These are phyloP conservation scores for Druon quercuslanigerum DNA, from an alignment of 1,140 invertebrate genomes.

Conservation along the genomic window DNA sequence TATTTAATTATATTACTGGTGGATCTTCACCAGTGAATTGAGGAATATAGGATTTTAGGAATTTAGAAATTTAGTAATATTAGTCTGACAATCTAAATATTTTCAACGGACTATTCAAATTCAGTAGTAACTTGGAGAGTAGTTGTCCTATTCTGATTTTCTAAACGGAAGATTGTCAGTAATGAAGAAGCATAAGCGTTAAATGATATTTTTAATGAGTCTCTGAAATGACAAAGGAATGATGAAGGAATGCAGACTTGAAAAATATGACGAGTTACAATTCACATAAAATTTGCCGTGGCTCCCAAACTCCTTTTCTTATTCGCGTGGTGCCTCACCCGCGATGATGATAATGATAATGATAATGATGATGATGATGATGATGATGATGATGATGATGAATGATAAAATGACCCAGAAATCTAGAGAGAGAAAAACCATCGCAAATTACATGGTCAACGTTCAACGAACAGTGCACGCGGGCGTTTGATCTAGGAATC, in stretches of 20 bases:
- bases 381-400: slow-evolving; percentile 4
- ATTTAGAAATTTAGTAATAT: too few species aligned
- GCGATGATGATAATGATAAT: slow-evolving; percentile 10
- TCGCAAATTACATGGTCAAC: slow-evolving; percentile 6
- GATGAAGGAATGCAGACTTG: not conserved
- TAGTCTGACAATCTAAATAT: too few species aligned
- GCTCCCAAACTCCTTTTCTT: not conserved
- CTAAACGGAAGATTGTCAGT: too few species aligned
- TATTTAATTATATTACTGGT: not conserved
- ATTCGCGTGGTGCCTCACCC: not conserved
- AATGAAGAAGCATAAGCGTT: too few species aligned
- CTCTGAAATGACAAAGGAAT: too few species aligned
- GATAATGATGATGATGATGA: slow-evolving; percentile 16
- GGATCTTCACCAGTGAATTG: too few species aligned
- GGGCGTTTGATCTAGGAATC: slow-evolving; percentile 26
- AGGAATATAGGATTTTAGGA: too few species aligned
- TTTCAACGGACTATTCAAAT: too few species aligned
- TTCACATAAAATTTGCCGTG: slow-evolving; percentile 23
- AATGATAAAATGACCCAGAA: slow-evolving; percentile 5
- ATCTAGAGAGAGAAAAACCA: not conserved
- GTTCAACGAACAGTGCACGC: slow-evolving; percentile 6
- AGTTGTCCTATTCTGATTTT: too few species aligned
- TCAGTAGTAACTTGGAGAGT: too few species aligned
- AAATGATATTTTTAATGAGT: too few species aligned
- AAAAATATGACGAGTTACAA: slow-evolving; percentile 26